Conservation (phyloP, 2,888 invertebrate species). For the Odontocolon sp. region DNA sequence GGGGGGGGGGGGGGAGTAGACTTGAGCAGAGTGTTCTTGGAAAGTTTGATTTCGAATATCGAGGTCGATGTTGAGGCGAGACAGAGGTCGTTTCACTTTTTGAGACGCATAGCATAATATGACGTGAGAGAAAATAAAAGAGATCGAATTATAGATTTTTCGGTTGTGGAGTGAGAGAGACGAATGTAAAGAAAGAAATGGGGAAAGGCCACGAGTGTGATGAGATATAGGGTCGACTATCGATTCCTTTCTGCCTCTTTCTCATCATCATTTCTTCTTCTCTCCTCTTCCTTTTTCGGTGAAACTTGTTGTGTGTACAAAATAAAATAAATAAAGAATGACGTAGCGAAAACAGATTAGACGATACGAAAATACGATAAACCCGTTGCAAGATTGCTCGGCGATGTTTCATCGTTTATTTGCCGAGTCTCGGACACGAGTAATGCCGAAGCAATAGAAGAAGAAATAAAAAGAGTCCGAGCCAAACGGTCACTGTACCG, state of each 20-base stretch:
- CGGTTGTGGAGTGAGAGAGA: conserved; percentile 26
- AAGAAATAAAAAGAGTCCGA: not conserved
- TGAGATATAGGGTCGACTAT: conserved; percentile 2
- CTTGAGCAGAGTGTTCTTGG: conserved; percentile 53
- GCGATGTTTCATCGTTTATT: conserved; percentile 11
- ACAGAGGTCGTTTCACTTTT: conserved; percentile 58
- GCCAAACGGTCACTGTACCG: not conserved
- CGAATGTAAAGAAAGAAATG: conserved; percentile 44
- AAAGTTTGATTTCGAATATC: conserved; percentile 61
- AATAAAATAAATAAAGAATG: not conserved
- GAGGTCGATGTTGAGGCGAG: conserved; percentile 56
- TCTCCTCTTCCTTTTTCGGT: no score
- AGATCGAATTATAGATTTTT: conserved; percentile 35
- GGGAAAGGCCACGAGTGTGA: conserved; percentile 45
- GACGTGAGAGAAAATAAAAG: conserved; percentile 35
- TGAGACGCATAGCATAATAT: conserved; percentile 17
- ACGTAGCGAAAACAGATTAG: not conserved
- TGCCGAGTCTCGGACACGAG: not conserved
- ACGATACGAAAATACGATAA: not conserved
- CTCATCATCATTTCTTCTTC: not conserved
- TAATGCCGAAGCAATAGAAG: conserved; percentile 21
- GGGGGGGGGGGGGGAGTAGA: conserved; percentile 31
- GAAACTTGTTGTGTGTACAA: no score
- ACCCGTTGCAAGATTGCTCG: conserved; percentile 8
- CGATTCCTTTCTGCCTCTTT: conserved; percentile 1